These are phyloP conservation scores for Catharus ustulatus DNA, from an alignment of 2,797 vertebrate genomes.

Conservation along the genomic window DNA sequence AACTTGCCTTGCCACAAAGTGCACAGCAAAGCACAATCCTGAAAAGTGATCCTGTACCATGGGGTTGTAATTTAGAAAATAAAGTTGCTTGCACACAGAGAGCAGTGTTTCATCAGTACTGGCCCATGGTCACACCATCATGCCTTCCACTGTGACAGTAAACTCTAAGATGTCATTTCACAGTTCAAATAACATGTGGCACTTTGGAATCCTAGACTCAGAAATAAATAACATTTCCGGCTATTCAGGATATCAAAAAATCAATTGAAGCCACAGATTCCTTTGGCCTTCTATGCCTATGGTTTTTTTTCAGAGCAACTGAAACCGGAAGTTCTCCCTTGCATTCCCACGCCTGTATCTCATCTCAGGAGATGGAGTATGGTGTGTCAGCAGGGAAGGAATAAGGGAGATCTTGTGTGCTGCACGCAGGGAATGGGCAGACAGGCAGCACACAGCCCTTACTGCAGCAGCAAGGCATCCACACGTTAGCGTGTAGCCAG, in stretches of 20 bases:
- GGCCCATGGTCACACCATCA: background rate
- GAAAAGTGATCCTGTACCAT: constrained; percentile 15
- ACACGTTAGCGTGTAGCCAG: background rate
- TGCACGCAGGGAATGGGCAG: background rate
- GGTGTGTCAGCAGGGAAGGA: background rate
- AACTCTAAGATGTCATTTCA: background rate
- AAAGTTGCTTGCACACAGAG: background rate
- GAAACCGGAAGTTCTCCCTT: background rate
- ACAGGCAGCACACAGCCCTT: background rate
- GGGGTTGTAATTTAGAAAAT: background rate
- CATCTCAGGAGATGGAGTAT: background rate
- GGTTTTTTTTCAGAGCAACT: background rate
- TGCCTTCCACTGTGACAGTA: background rate
- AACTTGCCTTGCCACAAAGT: constrained; percentile 23
- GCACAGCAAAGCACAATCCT: constrained; percentile 40
- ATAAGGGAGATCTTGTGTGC: background rate
- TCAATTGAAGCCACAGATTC: background rate
- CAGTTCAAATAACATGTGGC: background rate
- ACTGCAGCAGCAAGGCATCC: background rate
- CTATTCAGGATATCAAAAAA: background rate
- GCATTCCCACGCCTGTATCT: background rate
- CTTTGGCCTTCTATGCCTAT: background rate
- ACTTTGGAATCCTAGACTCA: background rate
- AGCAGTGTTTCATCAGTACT: background rate
- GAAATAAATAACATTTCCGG: background rate